Evolutionary conservation across 2,797 vertebrate genomes (phyloP).

Genomic region (Coranthus polyacanthus): DNA sequence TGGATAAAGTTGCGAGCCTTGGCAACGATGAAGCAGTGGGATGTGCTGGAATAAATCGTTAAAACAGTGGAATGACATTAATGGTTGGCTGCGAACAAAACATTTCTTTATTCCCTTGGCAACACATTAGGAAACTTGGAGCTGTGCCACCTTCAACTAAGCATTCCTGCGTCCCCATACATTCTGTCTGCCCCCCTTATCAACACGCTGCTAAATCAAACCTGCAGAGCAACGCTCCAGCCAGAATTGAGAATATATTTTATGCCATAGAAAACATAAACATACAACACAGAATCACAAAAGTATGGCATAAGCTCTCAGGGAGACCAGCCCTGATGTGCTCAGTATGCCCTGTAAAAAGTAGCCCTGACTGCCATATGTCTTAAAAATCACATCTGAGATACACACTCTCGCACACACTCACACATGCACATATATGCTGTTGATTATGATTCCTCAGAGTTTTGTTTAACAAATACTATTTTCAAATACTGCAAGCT

Average conservation of each 20-base stretch:
- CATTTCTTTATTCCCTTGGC: constrained; percentile 11
- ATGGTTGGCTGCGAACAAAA: constrained; percentile 16
- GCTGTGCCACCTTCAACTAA: background rate
- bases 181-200: constrained; percentile 23
- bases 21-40: background rate
- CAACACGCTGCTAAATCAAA: constrained; percentile 23
- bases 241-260: constrained; percentile 9
- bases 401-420: constrained; percentile 6
- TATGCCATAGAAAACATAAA: constrained; percentile 34
- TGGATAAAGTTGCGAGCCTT: constrained; percentile 17
- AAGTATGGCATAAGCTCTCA: constrained; percentile 62
- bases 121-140: constrained; percentile 17
- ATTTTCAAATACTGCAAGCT: constrained; percentile 43
- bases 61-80: constrained; percentile 17
- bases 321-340: constrained; percentile 71
- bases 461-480: constrained; percentile 40
- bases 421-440: constrained; percentile 6
- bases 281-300: constrained; percentile 39
- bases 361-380: constrained; percentile 66
- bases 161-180: constrained; percentile 17
- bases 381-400: constrained; percentile 60
- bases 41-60: constrained; percentile 8
- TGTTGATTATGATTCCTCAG: constrained; percentile 36
- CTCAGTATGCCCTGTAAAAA: constrained; percentile 63
- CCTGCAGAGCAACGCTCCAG: constrained; percentile 38